These are phyloP conservation scores for Caenorhabditis latens DNA, from an alignment of 1,140 invertebrate species.

Conservation along the genomic window DNA sequence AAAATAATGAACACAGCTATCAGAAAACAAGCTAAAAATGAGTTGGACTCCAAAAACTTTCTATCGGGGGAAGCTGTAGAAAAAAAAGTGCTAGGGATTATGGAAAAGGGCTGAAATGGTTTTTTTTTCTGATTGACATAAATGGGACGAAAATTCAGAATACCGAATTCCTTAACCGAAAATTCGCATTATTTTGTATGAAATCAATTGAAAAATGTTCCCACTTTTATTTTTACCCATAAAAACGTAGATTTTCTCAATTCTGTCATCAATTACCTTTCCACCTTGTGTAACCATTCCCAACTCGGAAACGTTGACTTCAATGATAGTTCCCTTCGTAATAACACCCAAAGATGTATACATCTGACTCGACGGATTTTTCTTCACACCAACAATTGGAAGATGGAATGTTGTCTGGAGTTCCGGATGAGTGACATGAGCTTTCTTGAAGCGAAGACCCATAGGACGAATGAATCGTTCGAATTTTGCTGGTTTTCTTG, in stretches of 20 bases:
- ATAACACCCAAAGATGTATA: conserved; percentile 87
- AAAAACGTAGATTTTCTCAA: neutral
- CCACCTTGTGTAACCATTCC: conserved; percentile 98
- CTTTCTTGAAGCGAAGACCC: conserved; percentile 89
- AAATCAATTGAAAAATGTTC: no score
- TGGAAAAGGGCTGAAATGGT: no score
- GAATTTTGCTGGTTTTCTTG: conserved; percentile 98
- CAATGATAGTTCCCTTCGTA: conserved; percentile 96
- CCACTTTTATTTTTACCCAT: no score
- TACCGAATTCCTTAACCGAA: no score
- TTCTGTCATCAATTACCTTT: conserved; percentile 81
- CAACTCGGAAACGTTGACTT: conserved; percentile 98
- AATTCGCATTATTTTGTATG: no score
- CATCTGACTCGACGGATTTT: conserved; percentile 97
- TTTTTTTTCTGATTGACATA: no score
- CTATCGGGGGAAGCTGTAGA: no score
- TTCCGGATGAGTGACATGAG: conserved; percentile 90
- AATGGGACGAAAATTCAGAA: no score
- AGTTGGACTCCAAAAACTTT: no score
- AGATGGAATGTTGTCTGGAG: conserved; percentile 98
- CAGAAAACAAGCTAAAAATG: no score
- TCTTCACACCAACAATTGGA: conserved; percentile 98
- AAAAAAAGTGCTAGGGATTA: no score
- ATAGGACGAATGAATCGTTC: conserved; percentile 99
- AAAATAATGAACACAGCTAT: no score